phyloP scores from a whole-genome alignment of 2,113 vertebrate species.

The Odobenus rosmarus region DNA sequence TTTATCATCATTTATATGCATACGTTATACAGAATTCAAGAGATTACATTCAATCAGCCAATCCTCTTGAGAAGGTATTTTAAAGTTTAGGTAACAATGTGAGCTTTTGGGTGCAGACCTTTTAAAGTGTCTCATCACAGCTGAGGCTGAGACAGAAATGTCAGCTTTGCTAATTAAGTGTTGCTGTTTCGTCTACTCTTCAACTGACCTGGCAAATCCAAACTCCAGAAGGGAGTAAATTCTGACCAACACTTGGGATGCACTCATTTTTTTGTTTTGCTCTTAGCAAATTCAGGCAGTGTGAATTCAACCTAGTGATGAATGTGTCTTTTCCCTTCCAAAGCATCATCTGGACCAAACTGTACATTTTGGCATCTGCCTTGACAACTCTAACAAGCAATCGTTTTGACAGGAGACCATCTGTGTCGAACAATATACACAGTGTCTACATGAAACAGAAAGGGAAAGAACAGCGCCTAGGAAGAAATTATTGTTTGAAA shows the following conservation, averaged over 20 bases:
- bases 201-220: neutral
- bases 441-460: constrained; percentile 69
- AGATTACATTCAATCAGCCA: neutral
- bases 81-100: neutral
- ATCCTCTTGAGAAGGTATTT: neutral
- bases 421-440: constrained; percentile 71
- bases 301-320: constrained; percentile 57
- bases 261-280: constrained; percentile 58
- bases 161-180: neutral
- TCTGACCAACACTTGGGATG: constrained; percentile 44
- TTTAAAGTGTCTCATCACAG: neutral
- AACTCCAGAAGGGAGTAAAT: neutral
- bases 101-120: neutral
- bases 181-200: neutral
- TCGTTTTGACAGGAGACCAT: constrained; percentile 77
- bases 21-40: neutral
- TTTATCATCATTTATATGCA: neutral
- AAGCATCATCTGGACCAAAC: constrained; percentile 68
- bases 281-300: constrained; percentile 59
- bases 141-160: neutral
- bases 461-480: neutral
- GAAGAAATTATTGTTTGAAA: constrained; percentile 57
- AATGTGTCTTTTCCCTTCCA: constrained; percentile 58
- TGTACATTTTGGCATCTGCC: constrained; percentile 71
- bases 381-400: constrained; percentile 58